A percentile compares a stretch with the other conserved stretches of the same genome.
These are phyloP conservation scores for Scaptomyza caliginosa DNA, from an alignment of 2,888 invertebrate genomes.

Conservation along the genomic window DNA sequence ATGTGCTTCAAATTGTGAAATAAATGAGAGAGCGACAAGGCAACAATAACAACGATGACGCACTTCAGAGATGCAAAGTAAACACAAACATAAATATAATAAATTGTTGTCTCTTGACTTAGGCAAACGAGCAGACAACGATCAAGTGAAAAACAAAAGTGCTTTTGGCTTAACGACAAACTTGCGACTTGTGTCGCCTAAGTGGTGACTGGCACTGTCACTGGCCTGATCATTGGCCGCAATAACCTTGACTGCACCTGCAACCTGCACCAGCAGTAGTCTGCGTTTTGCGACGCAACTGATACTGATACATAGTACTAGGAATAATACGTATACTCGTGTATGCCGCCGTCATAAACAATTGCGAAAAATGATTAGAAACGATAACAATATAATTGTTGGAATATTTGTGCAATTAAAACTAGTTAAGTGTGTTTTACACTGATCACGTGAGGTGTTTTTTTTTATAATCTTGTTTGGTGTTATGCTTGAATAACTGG, in stretches of 20 bases:
- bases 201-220: constrained; percentile 1
- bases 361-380: constrained; percentile 2
- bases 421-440: constrained; percentile 2
- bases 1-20: constrained; percentile 37
- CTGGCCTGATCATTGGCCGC: constrained; percentile 23
- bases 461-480: too few relatives aligned
- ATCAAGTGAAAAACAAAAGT: constrained; percentile 26
- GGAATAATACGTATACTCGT: constrained; percentile 14
- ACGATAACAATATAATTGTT: background rate
- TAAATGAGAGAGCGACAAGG: constrained; percentile 7
- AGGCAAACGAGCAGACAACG: constrained; percentile 9
- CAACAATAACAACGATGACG: constrained; percentile 43
- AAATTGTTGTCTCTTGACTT: constrained; percentile 25
- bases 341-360: constrained; percentile 15
- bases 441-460: constrained; percentile 41
- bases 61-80: constrained; percentile 20
- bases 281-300: constrained; percentile 1
- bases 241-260: constrained; percentile 55
- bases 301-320: constrained; percentile 35
- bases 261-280: constrained; percentile 43
- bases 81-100: constrained; percentile 37
- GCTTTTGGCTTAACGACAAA: constrained; percentile 1
- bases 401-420: constrained; percentile 3
- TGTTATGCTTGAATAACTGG: constrained; percentile 23
- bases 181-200: background rate